A percentile compares a stretch with the other conserved stretches of the same genome.
Evolutionary conservation across 2,113 vertebrate species (phyloP).

Genomic region (Laterallus jamaicensis): DNA sequence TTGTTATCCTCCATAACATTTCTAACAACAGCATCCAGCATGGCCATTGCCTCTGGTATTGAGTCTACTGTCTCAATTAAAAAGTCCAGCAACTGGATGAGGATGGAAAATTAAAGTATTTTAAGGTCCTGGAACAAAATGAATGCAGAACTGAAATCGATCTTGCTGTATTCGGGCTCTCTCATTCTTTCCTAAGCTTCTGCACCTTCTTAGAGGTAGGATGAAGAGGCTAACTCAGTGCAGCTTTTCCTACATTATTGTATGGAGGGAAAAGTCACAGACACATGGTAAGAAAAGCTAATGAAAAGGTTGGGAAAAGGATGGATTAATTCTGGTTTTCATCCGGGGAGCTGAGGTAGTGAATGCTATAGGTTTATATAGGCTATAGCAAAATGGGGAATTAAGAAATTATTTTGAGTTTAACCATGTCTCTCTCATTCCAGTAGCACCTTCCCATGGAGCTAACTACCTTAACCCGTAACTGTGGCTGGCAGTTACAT

Average conservation of each 20-base stretch:
- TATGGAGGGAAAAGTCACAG: neutral
- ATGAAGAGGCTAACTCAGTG: neutral
- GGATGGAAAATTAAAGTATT: neutral
- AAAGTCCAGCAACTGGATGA: neutral
- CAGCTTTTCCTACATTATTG: neutral
- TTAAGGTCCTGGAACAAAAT: neutral
- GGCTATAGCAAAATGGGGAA: neutral
- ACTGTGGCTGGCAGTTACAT: neutral
- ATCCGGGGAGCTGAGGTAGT: neutral
- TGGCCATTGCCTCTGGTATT: neutral
- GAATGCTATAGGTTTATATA: neutral
- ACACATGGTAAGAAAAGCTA: neutral
- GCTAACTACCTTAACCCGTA: neutral
- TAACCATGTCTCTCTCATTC: neutral
- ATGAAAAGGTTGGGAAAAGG: neutral
- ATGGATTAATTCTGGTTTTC: neutral
- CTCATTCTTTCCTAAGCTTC: neutral
- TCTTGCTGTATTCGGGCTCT: neutral
- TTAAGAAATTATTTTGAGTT: neutral
- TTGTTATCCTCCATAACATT: neutral
- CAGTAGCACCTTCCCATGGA: neutral
- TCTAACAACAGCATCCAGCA: neutral
- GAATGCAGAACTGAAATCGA: neutral
- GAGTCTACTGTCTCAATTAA: neutral
- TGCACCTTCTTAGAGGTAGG: neutral